These are phyloP conservation scores for Diplogasteroides magnus DNA, from an alignment of 1,140 invertebrate genomes.

Conservation along the genomic window DNA sequence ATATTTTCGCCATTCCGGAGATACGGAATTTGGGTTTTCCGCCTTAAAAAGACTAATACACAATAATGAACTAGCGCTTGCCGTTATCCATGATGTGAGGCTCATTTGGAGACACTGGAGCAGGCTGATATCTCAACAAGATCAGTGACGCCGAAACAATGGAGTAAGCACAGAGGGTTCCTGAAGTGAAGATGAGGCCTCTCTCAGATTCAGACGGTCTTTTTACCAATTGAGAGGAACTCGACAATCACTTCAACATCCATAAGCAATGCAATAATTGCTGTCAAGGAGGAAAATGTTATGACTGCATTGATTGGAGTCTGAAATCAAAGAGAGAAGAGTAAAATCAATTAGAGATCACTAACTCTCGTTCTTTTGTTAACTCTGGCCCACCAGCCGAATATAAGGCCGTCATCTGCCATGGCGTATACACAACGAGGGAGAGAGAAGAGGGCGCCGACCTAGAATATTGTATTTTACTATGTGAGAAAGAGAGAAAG, in stretches of 20 bases:
- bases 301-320: conserved; percentile 78
- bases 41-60: conserved; percentile 4
- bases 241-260: conserved; percentile 80
- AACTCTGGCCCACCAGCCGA: conserved; percentile 68
- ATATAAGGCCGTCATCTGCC: conserved; percentile 79
- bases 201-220: not conserved
- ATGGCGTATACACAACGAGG: conserved; percentile 82
- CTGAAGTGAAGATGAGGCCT: not conserved
- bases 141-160: conserved; percentile 82
- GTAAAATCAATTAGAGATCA: not conserved
- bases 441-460: conserved; percentile 82
- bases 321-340: conserved; percentile 61
- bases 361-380: conserved; percentile 50
- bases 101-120: conserved; percentile 12
- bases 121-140: conserved; percentile 62
- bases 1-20: conserved; percentile 8
- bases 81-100: conserved; percentile 12
- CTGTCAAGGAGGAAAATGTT: conserved; percentile 69
- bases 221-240: conserved; percentile 82
- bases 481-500: too few relatives aligned
- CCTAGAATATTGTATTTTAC: too few relatives aligned
- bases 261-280: conserved; percentile 77
- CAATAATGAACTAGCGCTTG: not conserved
- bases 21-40: conserved; percentile 14
- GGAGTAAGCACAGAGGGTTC: conserved; percentile 80